Evolutionary conservation across 2,113 vertebrate genomes (phyloP).

Genomic region (Puffinus mauretanicus): DNA sequence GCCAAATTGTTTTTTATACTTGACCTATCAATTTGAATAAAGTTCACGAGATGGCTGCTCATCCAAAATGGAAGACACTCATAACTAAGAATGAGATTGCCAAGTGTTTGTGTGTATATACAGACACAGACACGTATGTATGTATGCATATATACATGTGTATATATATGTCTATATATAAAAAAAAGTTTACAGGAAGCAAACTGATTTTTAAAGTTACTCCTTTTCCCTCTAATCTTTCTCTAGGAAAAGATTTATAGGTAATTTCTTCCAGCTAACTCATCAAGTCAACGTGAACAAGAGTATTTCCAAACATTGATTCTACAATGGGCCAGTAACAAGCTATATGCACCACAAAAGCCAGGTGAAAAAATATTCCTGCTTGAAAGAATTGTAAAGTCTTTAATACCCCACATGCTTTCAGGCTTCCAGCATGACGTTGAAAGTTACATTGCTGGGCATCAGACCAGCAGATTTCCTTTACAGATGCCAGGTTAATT

Average conservation of each 20-base stretch:
- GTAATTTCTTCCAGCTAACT: not conserved
- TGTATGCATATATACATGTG: rapidly evolving
- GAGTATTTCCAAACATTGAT: not conserved
- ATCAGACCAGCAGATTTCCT: not conserved
- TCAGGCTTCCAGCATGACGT: not conserved
- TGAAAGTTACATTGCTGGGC: not conserved
- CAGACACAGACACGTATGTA: not conserved
- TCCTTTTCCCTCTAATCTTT: not conserved
- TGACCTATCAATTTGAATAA: not conserved
- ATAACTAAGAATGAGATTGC: not conserved
- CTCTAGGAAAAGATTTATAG: not conserved
- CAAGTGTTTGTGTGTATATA: not conserved
- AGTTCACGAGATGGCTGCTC: not conserved
- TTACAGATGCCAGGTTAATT: not conserved
- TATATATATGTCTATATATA: not conserved
- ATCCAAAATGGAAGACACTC: not conserved
- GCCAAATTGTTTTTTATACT: not conserved
- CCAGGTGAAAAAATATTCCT: not conserved
- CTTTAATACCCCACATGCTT: not conserved
- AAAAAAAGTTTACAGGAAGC: not conserved
- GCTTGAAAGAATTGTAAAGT: not conserved
- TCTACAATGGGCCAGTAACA: not conserved
- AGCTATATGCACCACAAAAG: not conserved
- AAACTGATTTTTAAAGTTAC: not conserved
- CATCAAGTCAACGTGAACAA: not conserved